Evolutionary conservation across 2,113 vertebrate genomes (phyloP).

Genomic region (Austrofundulus limnaeus): DNA sequence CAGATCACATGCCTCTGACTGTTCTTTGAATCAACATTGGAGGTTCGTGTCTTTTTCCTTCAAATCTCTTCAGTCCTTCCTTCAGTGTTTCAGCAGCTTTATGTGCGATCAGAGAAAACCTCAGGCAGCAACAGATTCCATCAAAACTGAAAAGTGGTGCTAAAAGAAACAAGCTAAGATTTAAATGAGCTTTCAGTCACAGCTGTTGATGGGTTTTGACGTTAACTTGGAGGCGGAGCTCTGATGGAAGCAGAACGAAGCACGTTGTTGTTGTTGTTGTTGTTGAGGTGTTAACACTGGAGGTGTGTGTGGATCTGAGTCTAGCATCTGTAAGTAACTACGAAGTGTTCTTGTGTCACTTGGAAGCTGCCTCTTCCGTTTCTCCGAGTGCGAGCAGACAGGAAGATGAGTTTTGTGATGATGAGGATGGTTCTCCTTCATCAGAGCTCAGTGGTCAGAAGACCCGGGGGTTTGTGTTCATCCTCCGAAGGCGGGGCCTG

Average conservation of each 20-base stretch:
- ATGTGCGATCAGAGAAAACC: background rate
- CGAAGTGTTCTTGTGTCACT: background rate
- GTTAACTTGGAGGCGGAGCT: background rate
- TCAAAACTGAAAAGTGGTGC: background rate
- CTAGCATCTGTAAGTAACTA: background rate
- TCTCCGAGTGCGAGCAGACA: background rate
- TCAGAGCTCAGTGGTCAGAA: slow-evolving; percentile 96
- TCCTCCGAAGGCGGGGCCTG: slow-evolving; percentile 59
- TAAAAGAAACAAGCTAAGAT: slow-evolving; percentile 1
- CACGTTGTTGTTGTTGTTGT: no score
- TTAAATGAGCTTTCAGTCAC: background rate
- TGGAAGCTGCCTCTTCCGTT: slow-evolving; percentile 37
- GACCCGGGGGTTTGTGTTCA: slow-evolving; percentile 82
- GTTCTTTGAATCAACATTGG: background rate
- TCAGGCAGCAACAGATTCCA: slow-evolving; percentile 26
- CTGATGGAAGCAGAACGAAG: no score
- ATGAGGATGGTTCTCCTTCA: slow-evolving; percentile 15
- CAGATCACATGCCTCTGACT: background rate
- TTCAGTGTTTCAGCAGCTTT: slow-evolving; percentile 36
- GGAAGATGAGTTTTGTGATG: background rate
- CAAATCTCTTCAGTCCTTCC: slow-evolving; percentile 5
- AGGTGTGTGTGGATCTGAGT: slow-evolving; percentile 3
- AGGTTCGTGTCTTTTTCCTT: background rate
- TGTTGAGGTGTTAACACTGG: slow-evolving; percentile 12
- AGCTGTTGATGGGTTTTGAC: background rate